phyloP scores from a whole-genome alignment of 2,888 invertebrate genomes.

The Cataglyphis albicans region DNA sequence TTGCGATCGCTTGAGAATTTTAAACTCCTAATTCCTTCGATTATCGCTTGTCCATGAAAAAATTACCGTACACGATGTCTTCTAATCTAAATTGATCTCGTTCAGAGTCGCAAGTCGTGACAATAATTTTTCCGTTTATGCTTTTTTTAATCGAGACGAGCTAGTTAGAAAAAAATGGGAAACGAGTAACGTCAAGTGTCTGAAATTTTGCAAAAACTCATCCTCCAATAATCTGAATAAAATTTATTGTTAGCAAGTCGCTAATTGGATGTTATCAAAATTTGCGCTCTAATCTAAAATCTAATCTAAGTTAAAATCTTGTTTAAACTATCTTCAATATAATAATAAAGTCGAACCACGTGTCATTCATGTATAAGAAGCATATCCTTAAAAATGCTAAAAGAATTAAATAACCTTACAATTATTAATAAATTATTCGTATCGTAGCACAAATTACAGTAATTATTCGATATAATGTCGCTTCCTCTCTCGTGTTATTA shows the following conservation, averaged over 20 bases:
- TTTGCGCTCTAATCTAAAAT: not conserved
- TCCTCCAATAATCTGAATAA: not conserved
- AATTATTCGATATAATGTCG: constrained; percentile 32
- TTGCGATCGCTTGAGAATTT: constrained; percentile 38
- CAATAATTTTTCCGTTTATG: constrained; percentile 4
- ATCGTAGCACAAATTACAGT: not conserved
- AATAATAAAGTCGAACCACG: not conserved
- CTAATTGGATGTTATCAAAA: not conserved
- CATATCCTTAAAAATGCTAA: not conserved
- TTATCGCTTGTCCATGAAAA: constrained; percentile 23
- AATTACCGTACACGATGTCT: constrained; percentile 15
- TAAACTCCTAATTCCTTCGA: constrained; percentile 27
- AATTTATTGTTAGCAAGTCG: not conserved
- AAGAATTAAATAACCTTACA: not conserved
- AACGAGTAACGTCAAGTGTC: not conserved
- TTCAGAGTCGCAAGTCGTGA: not conserved
- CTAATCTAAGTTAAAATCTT: not conserved
- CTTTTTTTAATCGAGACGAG: not conserved
- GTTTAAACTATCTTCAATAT: not conserved
- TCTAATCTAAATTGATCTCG: constrained; percentile 18
- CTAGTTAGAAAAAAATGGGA: too few relatives aligned
- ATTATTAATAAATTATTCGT: constrained; percentile 6
- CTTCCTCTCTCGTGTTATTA: constrained; percentile 9
- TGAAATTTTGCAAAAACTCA: not conserved
- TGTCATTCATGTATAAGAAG: not conserved